Conservation (phyloP, 2,797 vertebrate species). For the Gobio occitaniae region DNA sequence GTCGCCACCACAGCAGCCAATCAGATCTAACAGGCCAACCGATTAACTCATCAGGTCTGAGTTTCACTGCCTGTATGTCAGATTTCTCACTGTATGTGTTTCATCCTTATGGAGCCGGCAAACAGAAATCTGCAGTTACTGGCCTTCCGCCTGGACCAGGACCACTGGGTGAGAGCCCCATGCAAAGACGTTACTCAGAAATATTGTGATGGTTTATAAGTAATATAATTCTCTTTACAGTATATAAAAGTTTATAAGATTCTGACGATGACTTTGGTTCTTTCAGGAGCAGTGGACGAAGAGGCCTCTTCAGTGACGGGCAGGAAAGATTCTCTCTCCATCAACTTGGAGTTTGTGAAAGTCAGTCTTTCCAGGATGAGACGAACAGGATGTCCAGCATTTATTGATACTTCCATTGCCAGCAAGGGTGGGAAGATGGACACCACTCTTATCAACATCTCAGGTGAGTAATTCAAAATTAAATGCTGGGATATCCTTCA, state of each 20-base stretch:
- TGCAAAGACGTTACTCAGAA: background rate
- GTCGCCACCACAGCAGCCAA: constrained; percentile 96
- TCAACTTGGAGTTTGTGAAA: constrained; percentile 98
- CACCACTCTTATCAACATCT: constrained; percentile 98
- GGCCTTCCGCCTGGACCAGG: constrained; percentile 88
- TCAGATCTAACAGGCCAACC: constrained; percentile 89
- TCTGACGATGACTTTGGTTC: constrained; percentile 2
- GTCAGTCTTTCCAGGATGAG: constrained; percentile 96
- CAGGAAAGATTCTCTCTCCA: constrained; percentile 96
- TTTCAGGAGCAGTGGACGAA: constrained; percentile 90
- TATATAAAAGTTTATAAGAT: background rate
- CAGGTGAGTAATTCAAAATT: constrained; percentile 78
- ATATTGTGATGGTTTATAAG: background rate
- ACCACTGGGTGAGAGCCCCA: constrained; percentile 78
- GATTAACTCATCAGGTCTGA: constrained; percentile 93
- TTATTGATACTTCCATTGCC: constrained; percentile 88
- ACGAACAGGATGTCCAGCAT: constrained; percentile 90
- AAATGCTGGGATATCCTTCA: background rate
- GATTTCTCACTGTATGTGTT: constrained; percentile 98
- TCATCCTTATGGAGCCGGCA: constrained; percentile 97
- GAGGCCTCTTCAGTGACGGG: constrained; percentile 95
- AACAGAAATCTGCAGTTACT: constrained; percentile 92
- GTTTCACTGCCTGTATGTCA: constrained; percentile 99
- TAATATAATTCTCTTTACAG: no score
- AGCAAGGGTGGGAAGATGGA: constrained; percentile 94